These are phyloP conservation scores for Amphiprion percula DNA, from an alignment of 2,113 vertebrate genomes.

Conservation along the genomic window DNA sequence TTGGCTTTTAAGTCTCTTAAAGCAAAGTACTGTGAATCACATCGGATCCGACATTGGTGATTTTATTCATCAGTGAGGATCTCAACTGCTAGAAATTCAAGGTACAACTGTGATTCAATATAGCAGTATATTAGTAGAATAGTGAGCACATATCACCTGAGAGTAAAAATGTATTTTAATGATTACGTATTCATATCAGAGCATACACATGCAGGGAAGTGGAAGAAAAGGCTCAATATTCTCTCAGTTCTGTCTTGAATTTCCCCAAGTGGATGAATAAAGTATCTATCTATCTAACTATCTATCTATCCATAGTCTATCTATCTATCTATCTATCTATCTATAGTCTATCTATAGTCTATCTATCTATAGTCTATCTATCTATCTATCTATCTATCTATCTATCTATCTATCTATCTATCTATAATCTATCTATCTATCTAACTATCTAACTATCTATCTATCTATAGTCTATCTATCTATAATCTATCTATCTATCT, in stretches of 20 bases:
- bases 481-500: too few relatives aligned
- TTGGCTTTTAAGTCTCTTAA: constrained; percentile 24
- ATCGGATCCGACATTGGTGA: neutral
- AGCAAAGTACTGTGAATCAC: neutral
- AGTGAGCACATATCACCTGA: neutral
- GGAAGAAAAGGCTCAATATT: neutral
- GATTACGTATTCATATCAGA: neutral
- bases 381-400: too few relatives aligned
- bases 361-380: too few relatives aligned
- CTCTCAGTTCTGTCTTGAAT: neutral
- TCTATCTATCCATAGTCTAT: too few relatives aligned
- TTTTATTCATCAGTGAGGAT: neutral
- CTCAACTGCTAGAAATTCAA: constrained; percentile 3
- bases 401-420: too few relatives aligned
- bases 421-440: too few relatives aligned
- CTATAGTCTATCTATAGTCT: too few relatives aligned
- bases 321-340: too few relatives aligned
- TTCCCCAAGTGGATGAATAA: too few relatives aligned
- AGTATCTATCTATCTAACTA: too few relatives aligned
- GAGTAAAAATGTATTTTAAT: neutral
- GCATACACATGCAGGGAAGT: neutral
- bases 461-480: too few relatives aligned
- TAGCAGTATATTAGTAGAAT: neutral
- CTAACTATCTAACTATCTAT: too few relatives aligned
- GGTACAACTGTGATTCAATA: neutral